These are phyloP conservation scores for Hypomesus transpacificus DNA, from an alignment of 2,113 vertebrate species.

Conservation along the genomic window DNA sequence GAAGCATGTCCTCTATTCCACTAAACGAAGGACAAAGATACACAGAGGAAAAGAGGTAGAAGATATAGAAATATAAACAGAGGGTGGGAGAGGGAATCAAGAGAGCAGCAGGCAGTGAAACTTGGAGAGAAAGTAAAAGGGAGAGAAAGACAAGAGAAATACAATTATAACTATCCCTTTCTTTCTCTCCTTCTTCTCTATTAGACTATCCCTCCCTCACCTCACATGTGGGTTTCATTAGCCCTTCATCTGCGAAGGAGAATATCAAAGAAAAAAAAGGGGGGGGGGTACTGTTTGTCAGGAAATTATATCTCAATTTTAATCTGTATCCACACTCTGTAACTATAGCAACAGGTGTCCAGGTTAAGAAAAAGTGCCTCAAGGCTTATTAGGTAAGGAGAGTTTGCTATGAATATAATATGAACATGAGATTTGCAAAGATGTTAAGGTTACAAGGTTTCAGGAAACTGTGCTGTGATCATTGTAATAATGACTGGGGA, in stretches of 20 bases:
- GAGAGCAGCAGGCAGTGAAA: no score
- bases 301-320: constrained; percentile 37
- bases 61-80: background rate
- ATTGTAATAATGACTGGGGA: background rate
- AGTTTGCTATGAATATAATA: constrained; percentile 28
- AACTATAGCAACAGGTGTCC: constrained; percentile 60
- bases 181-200: constrained; percentile 5
- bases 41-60: background rate
- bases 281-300: constrained; percentile 1
- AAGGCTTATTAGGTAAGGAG: no score
- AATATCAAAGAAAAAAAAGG: constrained; percentile 9
- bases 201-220: constrained; percentile 29
- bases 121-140: background rate
- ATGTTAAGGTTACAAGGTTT: constrained; percentile 13
- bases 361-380: no score
- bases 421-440: constrained; percentile 25
- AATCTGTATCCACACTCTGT: constrained; percentile 42
- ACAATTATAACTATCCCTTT: constrained; percentile 4
- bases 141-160: constrained; percentile 3
- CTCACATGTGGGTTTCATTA: constrained; percentile 47
- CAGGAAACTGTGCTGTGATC: background rate
- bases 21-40: background rate
- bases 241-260: background rate
- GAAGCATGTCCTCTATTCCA: no score
- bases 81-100: background rate